Percentiles rank a stretch among this genome's conserved stretches.
These are phyloP conservation scores for Chromis chromis DNA, from an alignment of 2,797 vertebrate genomes.

Conservation along the genomic window DNA sequence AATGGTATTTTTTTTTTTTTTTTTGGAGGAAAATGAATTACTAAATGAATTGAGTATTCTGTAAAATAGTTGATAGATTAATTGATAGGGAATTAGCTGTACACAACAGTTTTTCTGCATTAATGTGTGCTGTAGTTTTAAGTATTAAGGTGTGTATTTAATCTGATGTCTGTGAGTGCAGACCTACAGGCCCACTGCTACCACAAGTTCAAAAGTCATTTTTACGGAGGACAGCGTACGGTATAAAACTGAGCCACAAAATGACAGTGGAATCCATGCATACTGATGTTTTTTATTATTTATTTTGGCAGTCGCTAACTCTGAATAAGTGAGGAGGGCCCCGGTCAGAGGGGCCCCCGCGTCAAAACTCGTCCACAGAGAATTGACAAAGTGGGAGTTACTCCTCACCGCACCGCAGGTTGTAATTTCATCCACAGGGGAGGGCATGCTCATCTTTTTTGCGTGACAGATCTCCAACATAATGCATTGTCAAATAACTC, in stretches of 20 bases:
- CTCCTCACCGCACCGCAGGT: conserved; percentile 61
- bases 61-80: too few relatives aligned
- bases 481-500: conserved; percentile 88
- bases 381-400: conserved; percentile 53
- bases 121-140: neutral
- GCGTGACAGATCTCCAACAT: conserved; percentile 86
- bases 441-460: conserved; percentile 73
- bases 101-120: too few relatives aligned
- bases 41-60: too few relatives aligned
- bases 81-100: too few relatives aligned
- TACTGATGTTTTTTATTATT: conserved; percentile 63
- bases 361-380: conserved; percentile 63
- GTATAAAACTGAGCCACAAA: conserved; percentile 22
- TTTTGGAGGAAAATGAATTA: too few relatives aligned
- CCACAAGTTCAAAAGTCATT: conserved; percentile 15
- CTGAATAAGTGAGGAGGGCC: conserved; percentile 66
- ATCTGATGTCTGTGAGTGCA: neutral
- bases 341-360: conserved; percentile 46
- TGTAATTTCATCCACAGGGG: conserved; percentile 76
- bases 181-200: neutral
- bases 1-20: too few relatives aligned
- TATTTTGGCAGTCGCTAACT: conserved; percentile 69
- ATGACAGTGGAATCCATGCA: conserved; percentile 57
- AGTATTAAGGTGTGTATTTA: neutral
- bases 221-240: neutral